Base-by-base conservation (phyloP, 2,113 vertebrate species). In the Mirza zaza region DNA sequence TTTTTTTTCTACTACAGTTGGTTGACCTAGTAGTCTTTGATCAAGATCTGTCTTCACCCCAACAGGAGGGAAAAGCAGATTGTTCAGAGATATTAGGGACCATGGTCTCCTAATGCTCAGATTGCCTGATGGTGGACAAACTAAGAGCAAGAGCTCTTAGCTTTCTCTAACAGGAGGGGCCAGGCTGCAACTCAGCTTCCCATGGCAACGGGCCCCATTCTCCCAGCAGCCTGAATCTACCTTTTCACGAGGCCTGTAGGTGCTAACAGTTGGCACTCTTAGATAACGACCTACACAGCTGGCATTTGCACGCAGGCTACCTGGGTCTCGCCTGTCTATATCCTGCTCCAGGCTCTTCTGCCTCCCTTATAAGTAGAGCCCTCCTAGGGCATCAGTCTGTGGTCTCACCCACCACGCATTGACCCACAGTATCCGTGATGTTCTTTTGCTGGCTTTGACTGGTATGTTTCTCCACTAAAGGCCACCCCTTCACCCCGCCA, bases 71-170 rank as follows among this genome's bases (percentile, higher is more conserved):
- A 86, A 36, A 57, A 45, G n/a, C 12, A 81, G 36, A 45, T 45
- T 52, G 25, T 63, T 36, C 20, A 39, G 8, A 32, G 45, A 2
- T 18, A 4, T 52, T 21, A 32, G 70, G 50, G 42, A 32, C 15
- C 29, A 17, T 17, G 11, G 2, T 57, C 45, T 77, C 21, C 67
- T 45, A 27, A 65, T 80, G 57, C 18, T n/a, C 27, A n/a, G 23
- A 27, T 17, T 0, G 0, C 57, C 45, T 52, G 23, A 21, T 2
- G 32, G 27, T 5, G 32, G 27, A 42, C 0, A 0, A n/a, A 83
- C 0, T 5, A 39, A 11, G 39, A 65, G 14, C 1, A 21, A 91
- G 7, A 55, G 7, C 29, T 87, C 45, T 39, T n/a, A n/a, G n/a
- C 32, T 70, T 71, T 55, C 23, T 4, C 71, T 68, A n/a, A 42